Base-by-base conservation (phyloP, 1,140 invertebrate species). In the Cyclina sinensis region DNA sequence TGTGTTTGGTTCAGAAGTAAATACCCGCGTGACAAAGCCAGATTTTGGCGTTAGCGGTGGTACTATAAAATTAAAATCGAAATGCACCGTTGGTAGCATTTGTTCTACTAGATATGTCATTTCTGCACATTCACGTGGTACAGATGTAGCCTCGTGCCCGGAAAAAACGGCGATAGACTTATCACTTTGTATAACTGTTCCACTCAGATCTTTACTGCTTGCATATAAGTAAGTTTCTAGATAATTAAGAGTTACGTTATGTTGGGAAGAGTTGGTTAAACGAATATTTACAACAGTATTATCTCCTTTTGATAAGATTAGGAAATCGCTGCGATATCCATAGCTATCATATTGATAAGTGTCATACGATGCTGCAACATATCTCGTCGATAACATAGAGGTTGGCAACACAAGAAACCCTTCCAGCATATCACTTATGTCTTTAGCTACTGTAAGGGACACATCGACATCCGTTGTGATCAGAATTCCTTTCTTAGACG, bases 381-480 rank as follows among this genome's bases (percentile, higher is more conserved):
- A 70, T 37, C n/a, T 12, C 7, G 32, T 35, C 30, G 65, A 35
- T 21, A 70, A 32, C 65, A 70, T 70, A 1, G 14, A 0, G 37
- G 32, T 2, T 0, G 65, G 65, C 35, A 70, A 32, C 27, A 27
- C 30, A 14, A 70, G 14, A 32, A 70, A 70, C 5, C 65, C 65
- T 39, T 70, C 65, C 7, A 1, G 9, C 7, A 32, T 70, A 16
- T 70, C 27, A 0, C 9, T 18, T 5, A 14, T 24, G 32, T 35
- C 1, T 35, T 16, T 70, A 3, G 37, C 12, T 21, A 70, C 65
- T 30, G 14, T 5, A 18, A 70, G 32, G 0, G 65, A 18, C 1
- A 70, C 65, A 27, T 70, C 65, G 18, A 70, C 65, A n/a, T 70
- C 32, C n/a, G 65, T 37, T 21, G 65, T 37, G 7, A 70, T 32